Evolutionary conservation across 2,888 invertebrate genomes (phyloP).

Genomic region (Tipula vernalis): DNA sequence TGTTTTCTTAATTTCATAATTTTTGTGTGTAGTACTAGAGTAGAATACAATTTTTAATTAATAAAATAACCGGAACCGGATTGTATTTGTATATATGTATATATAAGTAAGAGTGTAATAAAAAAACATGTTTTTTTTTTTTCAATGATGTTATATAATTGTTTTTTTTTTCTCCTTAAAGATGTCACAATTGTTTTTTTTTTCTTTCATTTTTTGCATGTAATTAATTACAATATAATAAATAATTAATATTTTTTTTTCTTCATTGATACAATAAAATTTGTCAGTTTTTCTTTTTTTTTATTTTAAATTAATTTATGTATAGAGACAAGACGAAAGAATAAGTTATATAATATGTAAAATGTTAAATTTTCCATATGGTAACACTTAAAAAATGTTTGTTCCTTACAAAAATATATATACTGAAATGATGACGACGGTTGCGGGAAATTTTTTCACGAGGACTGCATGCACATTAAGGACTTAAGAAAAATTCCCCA

Average conservation of each 20-base stretch:
- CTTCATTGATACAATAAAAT: constrained; percentile 4
- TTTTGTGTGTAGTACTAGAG: background rate
- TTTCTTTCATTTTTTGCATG: background rate
- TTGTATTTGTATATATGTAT: background rate
- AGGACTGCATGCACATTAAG: background rate
- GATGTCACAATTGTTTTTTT: background rate
- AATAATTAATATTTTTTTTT: background rate
- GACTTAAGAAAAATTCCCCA: background rate
- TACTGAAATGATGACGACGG: background rate
- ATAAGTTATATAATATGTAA: background rate
- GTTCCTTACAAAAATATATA: background rate
- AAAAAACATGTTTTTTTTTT: background rate
- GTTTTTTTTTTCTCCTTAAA: background rate
- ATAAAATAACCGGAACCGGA: background rate
- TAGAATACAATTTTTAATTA: background rate
- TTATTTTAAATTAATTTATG: background rate
- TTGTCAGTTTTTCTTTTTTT: background rate
- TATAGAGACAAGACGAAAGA: background rate
- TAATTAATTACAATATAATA: background rate
- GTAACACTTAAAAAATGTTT: background rate
- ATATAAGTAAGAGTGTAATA: background rate
- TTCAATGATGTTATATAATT: background rate
- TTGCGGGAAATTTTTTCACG: background rate
- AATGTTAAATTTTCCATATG: background rate
- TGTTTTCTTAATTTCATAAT: background rate